Percentiles rank a stretch among this genome's conserved stretches.
These are phyloP conservation scores for Diplosoma virens DNA, from an alignment of 23 tunicate genomes.

Conservation along the genomic window DNA sequence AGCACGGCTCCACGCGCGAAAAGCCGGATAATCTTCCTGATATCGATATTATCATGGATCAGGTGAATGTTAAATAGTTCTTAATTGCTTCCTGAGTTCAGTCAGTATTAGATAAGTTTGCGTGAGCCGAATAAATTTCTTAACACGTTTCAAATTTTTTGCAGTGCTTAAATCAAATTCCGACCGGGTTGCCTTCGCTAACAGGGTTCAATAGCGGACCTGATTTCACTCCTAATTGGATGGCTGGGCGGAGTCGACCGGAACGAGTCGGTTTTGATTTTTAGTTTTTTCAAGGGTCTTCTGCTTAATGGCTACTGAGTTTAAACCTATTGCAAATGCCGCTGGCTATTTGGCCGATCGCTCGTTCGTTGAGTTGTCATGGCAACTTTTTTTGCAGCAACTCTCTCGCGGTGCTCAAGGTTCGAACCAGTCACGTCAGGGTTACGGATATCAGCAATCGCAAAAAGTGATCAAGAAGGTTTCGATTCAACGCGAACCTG, in stretches of 20 bases:
- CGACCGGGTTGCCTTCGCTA: constrained; percentile 29
- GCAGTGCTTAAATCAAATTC: neutral
- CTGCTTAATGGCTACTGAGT: neutral
- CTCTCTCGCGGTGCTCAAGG: constrained; percentile 7
- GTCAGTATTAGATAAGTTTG: too few species aligned
- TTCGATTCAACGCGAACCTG: constrained; percentile 61
- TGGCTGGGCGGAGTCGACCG: constrained; percentile 25
- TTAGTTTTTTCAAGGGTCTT: neutral
- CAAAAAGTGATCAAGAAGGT: constrained; percentile 39
- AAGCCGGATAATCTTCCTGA: constrained; percentile 61
- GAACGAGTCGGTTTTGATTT: constrained; percentile 38
- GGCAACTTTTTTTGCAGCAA: constrained; percentile 3
- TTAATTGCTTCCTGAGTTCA: too few species aligned
- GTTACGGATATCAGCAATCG: neutral
- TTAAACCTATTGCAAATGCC: neutral
- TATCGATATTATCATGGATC: constrained; percentile 72
- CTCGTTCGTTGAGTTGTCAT: too few species aligned
- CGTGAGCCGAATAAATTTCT: too few species aligned
- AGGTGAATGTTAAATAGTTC: constrained; percentile 46
- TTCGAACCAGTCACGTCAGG: constrained; percentile 10
- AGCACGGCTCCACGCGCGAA: constrained; percentile 43
- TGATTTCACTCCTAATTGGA: constrained; percentile 70
- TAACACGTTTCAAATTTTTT: neutral
- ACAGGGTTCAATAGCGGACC: constrained; percentile 37
- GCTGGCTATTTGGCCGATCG: neutral